Base-by-base conservation (phyloP, 2,113 vertebrate species). In the Tragelaphus scriptus region DNA sequence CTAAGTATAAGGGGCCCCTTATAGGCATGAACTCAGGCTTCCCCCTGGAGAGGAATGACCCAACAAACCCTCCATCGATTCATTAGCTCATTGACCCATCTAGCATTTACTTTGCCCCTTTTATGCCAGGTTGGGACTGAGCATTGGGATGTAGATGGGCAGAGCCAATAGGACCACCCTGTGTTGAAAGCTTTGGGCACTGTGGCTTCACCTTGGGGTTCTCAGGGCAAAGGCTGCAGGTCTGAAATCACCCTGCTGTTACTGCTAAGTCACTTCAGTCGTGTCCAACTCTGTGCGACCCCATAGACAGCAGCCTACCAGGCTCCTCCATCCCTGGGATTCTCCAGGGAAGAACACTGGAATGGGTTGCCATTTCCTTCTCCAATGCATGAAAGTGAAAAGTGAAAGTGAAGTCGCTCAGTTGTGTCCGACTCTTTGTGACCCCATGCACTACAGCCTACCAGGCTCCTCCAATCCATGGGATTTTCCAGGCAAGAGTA, bases 371-470 rank as follows among this genome's bases (percentile, higher is more conserved):
- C 28, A 7, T 63, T 63, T 30, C 61, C 61, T 63, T 63, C 28
- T 63, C 61, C 61, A 63, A 3, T 7, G 28, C 61, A 63, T 30
- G 5, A 63, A 15, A 63, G 59, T 63, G 59, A 15, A 63, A 61
- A 63, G 13, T 63, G 59, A 63, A 63, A 63, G 59, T 63, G 28
- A 63, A 61, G 59, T 61, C 12, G 5, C 26, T 61, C 59, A 61
- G 59, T 61, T 26, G 1, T 61, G 59, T 30, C 59, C 2, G 0
- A 61, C 59, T 30, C 5, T 61, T 61, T 2, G 26, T 0, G 0
- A 14, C 26, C 26, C 59, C 59, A 61, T 28, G 59, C 26, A 61
- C 59, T 61, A 6, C 28, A 63, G 28, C 59, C 59, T 30, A 63
- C 28, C 13, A 30, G 59, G 28, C 13, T 30, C 59, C 28, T 63